Evolutionary conservation across 2,888 invertebrate genomes (phyloP).

Genomic region (Globia sparganii): DNA sequence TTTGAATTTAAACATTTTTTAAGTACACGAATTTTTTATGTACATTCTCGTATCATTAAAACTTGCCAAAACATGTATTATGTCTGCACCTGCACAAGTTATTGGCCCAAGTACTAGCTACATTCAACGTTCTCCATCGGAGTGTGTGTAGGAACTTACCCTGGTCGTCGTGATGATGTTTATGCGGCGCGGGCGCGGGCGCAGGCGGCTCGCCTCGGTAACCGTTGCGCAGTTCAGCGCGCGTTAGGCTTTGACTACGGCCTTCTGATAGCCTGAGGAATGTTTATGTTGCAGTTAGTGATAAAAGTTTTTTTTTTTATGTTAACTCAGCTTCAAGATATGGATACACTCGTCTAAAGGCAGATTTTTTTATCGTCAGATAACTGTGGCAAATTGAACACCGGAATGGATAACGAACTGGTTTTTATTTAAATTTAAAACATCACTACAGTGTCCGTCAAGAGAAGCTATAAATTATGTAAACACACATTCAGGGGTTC

Average conservation of each 20-base stretch:
- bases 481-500: no score
- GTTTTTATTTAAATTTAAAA: no score
- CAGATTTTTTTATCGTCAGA: not conserved
- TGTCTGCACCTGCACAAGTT: not conserved
- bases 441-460: no score
- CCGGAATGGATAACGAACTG: no score
- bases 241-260: slow-evolving; percentile 85
- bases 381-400: no score
- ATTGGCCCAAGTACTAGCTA: not conserved
- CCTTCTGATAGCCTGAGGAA: slow-evolving; percentile 81
- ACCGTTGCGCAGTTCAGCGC: slow-evolving; percentile 85
- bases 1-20: not conserved
- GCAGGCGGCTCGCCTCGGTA: slow-evolving; percentile 67
- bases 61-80: not conserved
- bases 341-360: not conserved
- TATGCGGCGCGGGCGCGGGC: slow-evolving; percentile 62
- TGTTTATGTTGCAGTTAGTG: not conserved
- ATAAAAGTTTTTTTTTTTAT: not conserved
- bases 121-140: not conserved
- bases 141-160: slow-evolving; percentile 70
- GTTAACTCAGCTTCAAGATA: not conserved
- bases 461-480: no score
- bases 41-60: not conserved
- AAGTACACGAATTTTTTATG: no score
- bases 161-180: slow-evolving; percentile 85